These are phyloP conservation scores for Trachops cirrhosus DNA, from an alignment of 2,797 vertebrate species.

Conservation along the genomic window DNA sequence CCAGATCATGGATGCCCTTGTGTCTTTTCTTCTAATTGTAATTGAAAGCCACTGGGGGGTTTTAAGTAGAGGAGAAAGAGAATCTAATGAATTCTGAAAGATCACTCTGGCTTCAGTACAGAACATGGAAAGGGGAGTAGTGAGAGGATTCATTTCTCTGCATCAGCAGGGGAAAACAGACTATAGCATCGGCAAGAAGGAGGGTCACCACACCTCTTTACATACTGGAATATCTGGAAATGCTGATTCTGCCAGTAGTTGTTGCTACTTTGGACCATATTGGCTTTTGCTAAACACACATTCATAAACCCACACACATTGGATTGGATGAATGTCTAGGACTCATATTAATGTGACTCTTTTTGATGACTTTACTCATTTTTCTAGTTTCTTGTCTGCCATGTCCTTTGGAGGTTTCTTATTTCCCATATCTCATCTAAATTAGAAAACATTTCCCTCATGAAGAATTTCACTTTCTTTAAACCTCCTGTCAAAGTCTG, in stretches of 20 bases:
- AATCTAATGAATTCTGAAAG: not conserved
- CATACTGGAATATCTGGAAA: not conserved
- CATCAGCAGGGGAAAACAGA: not conserved
- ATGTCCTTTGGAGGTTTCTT: not conserved
- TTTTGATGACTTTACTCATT: not conserved
- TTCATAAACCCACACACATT: not conserved
- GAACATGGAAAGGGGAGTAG: not conserved
- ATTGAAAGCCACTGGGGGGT: not conserved
- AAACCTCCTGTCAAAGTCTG: not conserved
- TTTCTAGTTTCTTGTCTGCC: not conserved
- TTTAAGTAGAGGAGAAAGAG: not conserved
- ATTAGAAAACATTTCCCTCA: not conserved
- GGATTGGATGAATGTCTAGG: not conserved
- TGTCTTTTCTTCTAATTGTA: not conserved
- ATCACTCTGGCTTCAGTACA: not conserved
- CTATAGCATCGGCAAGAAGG: not conserved
- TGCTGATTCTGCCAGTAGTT: not conserved
- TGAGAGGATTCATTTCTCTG: not conserved
- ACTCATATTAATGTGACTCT: not conserved
- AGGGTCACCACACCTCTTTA: not conserved
- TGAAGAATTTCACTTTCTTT: not conserved
- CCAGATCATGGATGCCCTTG: not conserved
- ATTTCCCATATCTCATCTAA: not conserved
- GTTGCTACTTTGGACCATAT: not conserved
- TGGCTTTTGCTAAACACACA: not conserved